Evolutionary conservation across 2,113 vertebrate species (phyloP).

Genomic region (Hemicordylus capensis): DNA sequence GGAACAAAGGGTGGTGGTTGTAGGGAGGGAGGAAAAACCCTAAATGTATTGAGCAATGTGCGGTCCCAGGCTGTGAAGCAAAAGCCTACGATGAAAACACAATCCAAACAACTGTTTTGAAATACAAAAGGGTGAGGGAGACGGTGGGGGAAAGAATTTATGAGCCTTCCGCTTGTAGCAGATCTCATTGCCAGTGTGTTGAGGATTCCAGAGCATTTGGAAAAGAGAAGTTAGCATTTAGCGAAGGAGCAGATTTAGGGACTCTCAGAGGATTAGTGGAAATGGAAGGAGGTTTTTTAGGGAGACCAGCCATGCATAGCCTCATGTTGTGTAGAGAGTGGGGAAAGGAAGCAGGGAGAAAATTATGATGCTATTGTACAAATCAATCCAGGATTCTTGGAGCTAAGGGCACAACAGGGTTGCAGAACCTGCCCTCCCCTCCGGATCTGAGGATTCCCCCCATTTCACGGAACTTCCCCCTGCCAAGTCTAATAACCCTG

Average conservation of each 20-base stretch:
- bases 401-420: background rate
- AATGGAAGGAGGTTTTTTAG: slow-evolving; percentile 6
- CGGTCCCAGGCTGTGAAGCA: slow-evolving; percentile 22
- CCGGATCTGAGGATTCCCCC: too few species aligned
- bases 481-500: too few species aligned
- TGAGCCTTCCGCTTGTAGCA: background rate
- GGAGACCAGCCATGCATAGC: slow-evolving; percentile 20
- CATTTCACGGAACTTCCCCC: too few species aligned
- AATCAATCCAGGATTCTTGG: background rate
- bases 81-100: slow-evolving; percentile 33
- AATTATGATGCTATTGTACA: background rate
- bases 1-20: slow-evolving; percentile 38
- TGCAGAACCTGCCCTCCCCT: too few species aligned
- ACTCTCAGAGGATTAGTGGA: background rate
- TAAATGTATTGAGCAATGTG: slow-evolving; percentile 26
- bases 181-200: slow-evolving; percentile 11
- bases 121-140: background rate
- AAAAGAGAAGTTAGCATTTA: slow-evolving; percentile 22
- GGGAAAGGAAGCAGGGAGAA: background rate
- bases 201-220: slow-evolving; percentile 29
- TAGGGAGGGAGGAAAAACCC: slow-evolving; percentile 26
- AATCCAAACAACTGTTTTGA: slow-evolving; percentile 27
- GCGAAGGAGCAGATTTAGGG: slow-evolving; percentile 4
- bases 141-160: background rate
- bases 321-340: background rate